Evolutionary conservation across 2,113 vertebrate genomes (phyloP), one percentile per base, ranked within the genome.

Genomic region (Atrichornis clamosus): DNA sequence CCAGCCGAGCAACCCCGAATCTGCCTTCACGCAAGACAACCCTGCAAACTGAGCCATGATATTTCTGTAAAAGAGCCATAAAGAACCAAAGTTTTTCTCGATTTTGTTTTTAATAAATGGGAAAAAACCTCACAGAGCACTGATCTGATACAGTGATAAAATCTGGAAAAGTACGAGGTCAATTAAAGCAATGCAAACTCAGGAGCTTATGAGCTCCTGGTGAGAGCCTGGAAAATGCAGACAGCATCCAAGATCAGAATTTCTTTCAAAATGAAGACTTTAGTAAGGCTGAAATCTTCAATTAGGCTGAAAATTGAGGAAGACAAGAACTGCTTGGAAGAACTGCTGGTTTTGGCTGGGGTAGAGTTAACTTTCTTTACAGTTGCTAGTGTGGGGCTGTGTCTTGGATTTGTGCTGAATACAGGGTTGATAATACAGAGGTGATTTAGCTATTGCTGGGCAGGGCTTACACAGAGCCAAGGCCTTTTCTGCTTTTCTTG

Each of bases 281-380:
- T 78, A 96, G 95, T 92, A 74, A 90, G 72, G 69, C 87, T 59
- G 59, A 93, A 75, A 95, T 82, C 13, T 37, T 41, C 64, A 94
- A 33, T 64, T 90, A 95, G 82, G 89, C 47, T 90, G 53, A 76
- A 75, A 93, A 83, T 59, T 88, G 68, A 65, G 53, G 60, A 63
- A 76, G 33, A 53, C 32, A 35, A 68, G 42, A 69, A 87, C 50
- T 22, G 14, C 56, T 28, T 69, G n/a, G 42, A 74, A 63, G 55
- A 28, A 53, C 27, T 53, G 16, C 27, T 53, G 52, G 52, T 53
- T 53, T 50, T 28, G 28, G 27, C 27, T 53, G 26, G 50, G 15
- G 50, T 27, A 52, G 52, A 53, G 52, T 30, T 53, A 30, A 30
- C 27, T 52, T 53, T 18, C 52, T 28, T 53, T 28, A 30, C 52